Base-by-base conservation (phyloP, 2,888 invertebrate species). In the Pandemis heparana region DNA sequence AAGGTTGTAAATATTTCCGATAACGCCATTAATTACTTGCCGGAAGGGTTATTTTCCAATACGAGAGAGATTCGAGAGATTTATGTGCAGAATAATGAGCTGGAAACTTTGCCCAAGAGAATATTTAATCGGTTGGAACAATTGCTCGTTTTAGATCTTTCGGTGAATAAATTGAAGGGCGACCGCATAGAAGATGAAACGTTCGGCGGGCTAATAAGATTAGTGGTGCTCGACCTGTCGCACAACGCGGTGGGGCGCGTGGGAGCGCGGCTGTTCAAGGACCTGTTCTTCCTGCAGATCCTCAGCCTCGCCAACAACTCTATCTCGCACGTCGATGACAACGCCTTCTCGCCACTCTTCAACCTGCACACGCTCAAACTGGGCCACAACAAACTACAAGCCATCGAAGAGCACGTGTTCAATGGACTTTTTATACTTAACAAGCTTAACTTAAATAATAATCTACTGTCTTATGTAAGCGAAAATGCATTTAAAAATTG, bases 361-460 rank as follows among this genome's bases (percentile, higher is more conserved):
- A 98, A 98, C 90, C 94, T 99, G 80, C 98, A 98, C 88, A 98
- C 98, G 1, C 92, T 99, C 75, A 98, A 98, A 87, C 92, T 99
- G 80, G 97, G 98, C 66, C 97, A 98, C 87, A 99, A 99, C 88
- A 96, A 97, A 78, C 91, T 98, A 75, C 97, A 97, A 83, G 96
- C 97, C 60, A 95, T 98, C 82, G 97, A 97, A 79, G 96, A 97
- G 79, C 96, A 97, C 80, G 95, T 97, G 78, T 97, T 98, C 92
- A 97, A 97, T 89, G 97, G 97, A 51, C 94, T 98, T 67, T 97
- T 96, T 89, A 97, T 98, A 77, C 93, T 98, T 71, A 97, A 97
- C 83, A 97, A 97, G 87, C 94, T 98, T 68, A 97, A 97, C 75
- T 94, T 98, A 76, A 98, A 97, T 85, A 97, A 97, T 84, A 98